Conservation (phyloP, 2,888 invertebrate genomes). For the Caprella mutica region DNA sequence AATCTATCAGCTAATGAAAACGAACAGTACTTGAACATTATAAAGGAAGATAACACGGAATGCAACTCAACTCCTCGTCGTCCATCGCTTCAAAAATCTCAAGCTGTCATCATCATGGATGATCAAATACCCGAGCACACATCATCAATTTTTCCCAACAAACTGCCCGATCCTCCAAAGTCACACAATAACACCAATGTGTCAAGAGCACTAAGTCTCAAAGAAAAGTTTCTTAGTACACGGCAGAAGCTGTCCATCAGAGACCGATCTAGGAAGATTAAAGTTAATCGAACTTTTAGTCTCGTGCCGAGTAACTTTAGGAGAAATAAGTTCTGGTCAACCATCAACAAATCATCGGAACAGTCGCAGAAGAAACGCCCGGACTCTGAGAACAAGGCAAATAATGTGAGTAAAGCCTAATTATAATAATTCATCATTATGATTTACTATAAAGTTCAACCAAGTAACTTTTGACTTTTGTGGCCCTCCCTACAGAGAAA, state of each 20-base stretch:
- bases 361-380: background rate
- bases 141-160: no score
- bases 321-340: constrained; percentile 7
- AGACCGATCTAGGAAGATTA: background rate
- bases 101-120: constrained; percentile 3
- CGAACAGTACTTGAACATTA: no score
- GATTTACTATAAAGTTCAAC: no score
- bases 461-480: no score
- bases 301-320: constrained; percentile 3
- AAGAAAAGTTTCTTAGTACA: background rate
- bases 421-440: no score
- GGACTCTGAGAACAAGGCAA: no score
- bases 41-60: background rate
- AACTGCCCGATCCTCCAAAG: no score
- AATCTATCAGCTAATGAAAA: background rate
- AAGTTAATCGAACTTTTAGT: background rate
- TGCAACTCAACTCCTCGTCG: background rate
- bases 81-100: background rate
- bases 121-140: no score
- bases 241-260: background rate
- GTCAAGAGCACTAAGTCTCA: constrained; percentile 1
- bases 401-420: no score
- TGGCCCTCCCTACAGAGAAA: no score
- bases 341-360: constrained; percentile 10
- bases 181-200: background rate